Base-by-base conservation (phyloP, 2,888 invertebrate genomes). In the Xanthorhoe designata region DNA sequence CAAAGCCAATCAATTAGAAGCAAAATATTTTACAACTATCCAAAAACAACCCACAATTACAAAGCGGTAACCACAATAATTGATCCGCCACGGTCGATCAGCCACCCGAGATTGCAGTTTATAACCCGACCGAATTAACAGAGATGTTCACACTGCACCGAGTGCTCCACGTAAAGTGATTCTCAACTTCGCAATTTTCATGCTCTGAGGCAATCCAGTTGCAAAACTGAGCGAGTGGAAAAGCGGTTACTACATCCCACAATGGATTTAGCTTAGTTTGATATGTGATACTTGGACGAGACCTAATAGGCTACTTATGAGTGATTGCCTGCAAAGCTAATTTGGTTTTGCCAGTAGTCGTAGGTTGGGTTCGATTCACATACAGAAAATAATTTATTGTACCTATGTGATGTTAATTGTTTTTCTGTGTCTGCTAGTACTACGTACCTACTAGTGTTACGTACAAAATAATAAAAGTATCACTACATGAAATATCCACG, bases 161-260 rank as follows among this genome's bases (percentile, higher is more conserved):
- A 29, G 19, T 55, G 17, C 32, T 58, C 54, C 45, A 54, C 15
- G 54, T 76, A 78, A 75, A 80, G 74, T 78, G 72, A 77, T 85
- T 79, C 79, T 78, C 75, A 73, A 76, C 75, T 77, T 76, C 75
- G 76, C 80, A 81, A 85, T 86, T 88, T 81, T 80, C 78, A 80
- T 73, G 73, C 60, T 59, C 54, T 91, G 90, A 79, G 79, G 90
- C 88, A 90, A 91, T 75, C 68, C 67, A 77, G 84, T 92, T 91
- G 90, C 89, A 88, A 90, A 90, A 91, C 74, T 64, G 77, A 79
- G 85, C 82, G 78, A 76, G 81, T 80, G 84, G 87, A 83, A 87
- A 88, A 86, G 87, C 79, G 77, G 78, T 90, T 92, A 87, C 90
- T 80, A 85, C 89, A 92, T 78, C 73, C 62, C 68, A 89, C 89